phyloP scores from a whole-genome alignment of 2,113 vertebrate genomes.

The Aspidoscelis tigris region DNA sequence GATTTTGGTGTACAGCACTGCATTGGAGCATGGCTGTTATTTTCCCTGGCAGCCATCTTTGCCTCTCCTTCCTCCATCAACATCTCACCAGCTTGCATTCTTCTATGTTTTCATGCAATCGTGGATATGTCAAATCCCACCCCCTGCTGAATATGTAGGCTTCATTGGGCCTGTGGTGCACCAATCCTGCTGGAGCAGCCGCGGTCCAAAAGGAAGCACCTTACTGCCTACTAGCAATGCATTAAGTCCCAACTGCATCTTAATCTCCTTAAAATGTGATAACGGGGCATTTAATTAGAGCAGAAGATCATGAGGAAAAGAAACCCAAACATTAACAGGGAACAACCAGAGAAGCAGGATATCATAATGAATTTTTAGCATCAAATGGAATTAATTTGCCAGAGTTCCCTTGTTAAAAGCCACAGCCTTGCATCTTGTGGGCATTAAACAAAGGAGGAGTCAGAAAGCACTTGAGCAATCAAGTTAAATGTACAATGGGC shows the following conservation, averaged over 20 bases:
- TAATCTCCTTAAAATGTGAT: slow-evolving; percentile 37
- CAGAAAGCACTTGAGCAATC: slow-evolving; percentile 65
- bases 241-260: slow-evolving; percentile 45
- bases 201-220: not conserved
- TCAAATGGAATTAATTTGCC: slow-evolving; percentile 65
- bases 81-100: too few relatives aligned
- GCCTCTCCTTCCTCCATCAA: too few relatives aligned
- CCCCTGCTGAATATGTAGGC: too few relatives aligned
- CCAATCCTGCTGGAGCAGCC: not conserved
- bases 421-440: slow-evolving; percentile 60
- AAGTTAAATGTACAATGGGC: slow-evolving; percentile 46
- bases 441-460: slow-evolving; percentile 66
- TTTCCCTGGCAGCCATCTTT: too few relatives aligned
- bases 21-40: too few relatives aligned
- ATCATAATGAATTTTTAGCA: slow-evolving; percentile 63
- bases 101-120: too few relatives aligned
- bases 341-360: slow-evolving; percentile 48
- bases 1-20: too few relatives aligned
- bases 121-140: too few relatives aligned
- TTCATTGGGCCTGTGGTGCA: too few relatives aligned
- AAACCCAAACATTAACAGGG: slow-evolving; percentile 21
- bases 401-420: slow-evolving; percentile 65
- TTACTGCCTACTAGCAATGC: not conserved
- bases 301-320: slow-evolving; percentile 21
- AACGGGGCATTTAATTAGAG: slow-evolving; percentile 54